Conservation (phyloP, 2,888 invertebrate genomes). For the Eristalinus sepulchralis region DNA sequence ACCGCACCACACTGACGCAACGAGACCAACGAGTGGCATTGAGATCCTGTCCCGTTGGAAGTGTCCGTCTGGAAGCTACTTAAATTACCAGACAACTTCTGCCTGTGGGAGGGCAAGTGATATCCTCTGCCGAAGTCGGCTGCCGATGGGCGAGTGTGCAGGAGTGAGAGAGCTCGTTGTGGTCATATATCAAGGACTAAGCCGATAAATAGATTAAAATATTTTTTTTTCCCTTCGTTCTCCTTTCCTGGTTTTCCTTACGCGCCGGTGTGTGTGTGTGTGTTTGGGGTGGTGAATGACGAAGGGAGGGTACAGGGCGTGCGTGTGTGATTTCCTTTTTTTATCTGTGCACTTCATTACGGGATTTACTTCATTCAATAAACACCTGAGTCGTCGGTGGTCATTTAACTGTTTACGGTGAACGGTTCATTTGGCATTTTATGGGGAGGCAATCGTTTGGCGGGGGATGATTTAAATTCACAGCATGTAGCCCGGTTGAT, state of each 20-base stretch:
- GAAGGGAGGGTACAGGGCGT: slow-evolving; percentile 6
- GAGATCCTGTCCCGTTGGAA: slow-evolving; percentile 14
- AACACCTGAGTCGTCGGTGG: slow-evolving; percentile 54
- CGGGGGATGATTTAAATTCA: not conserved
- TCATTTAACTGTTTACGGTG: slow-evolving; percentile 5
- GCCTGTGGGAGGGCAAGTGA: slow-evolving; percentile 43
- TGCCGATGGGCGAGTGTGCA: not conserved
- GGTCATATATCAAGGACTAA: slow-evolving; percentile 65
- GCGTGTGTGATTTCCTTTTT: slow-evolving; percentile 16
- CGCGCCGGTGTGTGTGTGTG: not conserved
- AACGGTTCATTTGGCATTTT: slow-evolving; percentile 4
- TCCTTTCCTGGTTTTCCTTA: not conserved
- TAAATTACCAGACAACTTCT: slow-evolving; percentile 65
- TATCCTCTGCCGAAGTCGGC: slow-evolving; percentile 18
- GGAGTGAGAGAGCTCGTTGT: slow-evolving; percentile 34
- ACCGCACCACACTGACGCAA: not conserved
- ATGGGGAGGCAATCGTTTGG: not conserved
- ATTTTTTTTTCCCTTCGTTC: slow-evolving; percentile 17
- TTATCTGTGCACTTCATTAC: slow-evolving; percentile 65
- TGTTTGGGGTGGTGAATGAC: not conserved
- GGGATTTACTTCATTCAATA: slow-evolving; percentile 57
- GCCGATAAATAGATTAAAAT: slow-evolving; percentile 68
- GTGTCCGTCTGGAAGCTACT: slow-evolving; percentile 52
- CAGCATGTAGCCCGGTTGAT: not conserved
- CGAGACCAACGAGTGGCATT: slow-evolving; percentile 7